A percentile compares a stretch with the other conserved stretches of the same genome.
Evolutionary conservation across 1,140 invertebrate genomes (phyloP).

Genomic region (Drosophila ficusphila): DNA sequence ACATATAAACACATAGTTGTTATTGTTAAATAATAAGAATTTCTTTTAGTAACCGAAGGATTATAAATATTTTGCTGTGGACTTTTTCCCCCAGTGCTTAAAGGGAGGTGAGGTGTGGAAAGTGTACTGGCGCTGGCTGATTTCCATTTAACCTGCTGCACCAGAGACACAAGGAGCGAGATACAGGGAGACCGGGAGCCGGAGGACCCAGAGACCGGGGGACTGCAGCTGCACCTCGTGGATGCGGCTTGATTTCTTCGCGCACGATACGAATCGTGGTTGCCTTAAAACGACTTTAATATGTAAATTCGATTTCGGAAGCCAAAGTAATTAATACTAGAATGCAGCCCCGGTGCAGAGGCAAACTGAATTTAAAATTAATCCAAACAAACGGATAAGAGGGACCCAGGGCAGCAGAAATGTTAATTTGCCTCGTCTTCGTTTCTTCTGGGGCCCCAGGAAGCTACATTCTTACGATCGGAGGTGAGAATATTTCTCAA

Average conservation of each 20-base stretch:
- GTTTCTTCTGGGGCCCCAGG: conserved; percentile 37
- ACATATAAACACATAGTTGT: too few relatives aligned
- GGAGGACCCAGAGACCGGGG: neutral
- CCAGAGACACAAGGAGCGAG: conserved; percentile 26
- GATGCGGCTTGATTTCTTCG: conserved; percentile 66
- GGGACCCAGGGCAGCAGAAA: conserved; percentile 72
- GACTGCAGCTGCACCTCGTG: conserved; percentile 59
- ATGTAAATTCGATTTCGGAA: conserved; percentile 84
- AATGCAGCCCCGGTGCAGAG: conserved; percentile 61
- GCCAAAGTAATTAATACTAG: conserved; percentile 84
- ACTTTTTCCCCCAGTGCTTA: neutral
- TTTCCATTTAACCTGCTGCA: conserved; percentile 83
- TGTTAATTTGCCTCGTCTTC: conserved; percentile 71
- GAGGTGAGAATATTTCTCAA: conserved; percentile 80
- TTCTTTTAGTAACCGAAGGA: too few relatives aligned
- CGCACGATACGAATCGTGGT: conserved; percentile 75
- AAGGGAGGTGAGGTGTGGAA: conserved; percentile 15
- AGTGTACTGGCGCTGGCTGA: conserved; percentile 57
- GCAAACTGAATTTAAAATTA: conserved; percentile 81
- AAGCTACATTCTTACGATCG: conserved; percentile 62
- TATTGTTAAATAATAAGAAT: too few relatives aligned
- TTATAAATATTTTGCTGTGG: neutral
- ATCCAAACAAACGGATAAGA: conserved; percentile 82
- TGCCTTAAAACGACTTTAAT: conserved; percentile 83
- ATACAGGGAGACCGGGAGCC: conserved; percentile 31